Conservation (phyloP, 2,797 vertebrate genomes). For the Crypturellus tataupa region DNA sequence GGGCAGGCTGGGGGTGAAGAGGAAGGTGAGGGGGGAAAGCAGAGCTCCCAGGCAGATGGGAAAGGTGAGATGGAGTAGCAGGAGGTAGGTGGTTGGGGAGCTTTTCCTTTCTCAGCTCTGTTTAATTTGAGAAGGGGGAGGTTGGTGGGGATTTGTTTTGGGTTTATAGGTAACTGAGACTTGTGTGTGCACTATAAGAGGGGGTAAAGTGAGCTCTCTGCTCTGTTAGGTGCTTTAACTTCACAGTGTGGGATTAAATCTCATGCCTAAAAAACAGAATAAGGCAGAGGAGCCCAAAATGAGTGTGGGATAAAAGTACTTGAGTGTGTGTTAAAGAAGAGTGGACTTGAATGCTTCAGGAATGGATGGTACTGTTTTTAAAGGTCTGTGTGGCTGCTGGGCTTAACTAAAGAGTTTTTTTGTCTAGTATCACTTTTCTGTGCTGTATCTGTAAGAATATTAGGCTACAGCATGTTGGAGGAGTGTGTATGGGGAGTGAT, state of each 20-base stretch:
- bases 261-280: not conserved
- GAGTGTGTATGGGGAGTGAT: not conserved
- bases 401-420: not conserved
- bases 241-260: not conserved
- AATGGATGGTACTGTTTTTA: not conserved
- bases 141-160: constrained; percentile 5
- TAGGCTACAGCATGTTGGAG: no score
- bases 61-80: not conserved
- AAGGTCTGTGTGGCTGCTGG: not conserved
- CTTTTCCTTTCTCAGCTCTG: constrained; percentile 11
- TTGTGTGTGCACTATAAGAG: not conserved
- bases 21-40: not conserved
- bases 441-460: not conserved
- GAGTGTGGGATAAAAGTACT: not conserved
- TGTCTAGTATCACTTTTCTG: not conserved
- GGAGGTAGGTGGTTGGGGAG: not conserved
- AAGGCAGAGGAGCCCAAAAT: not conserved
- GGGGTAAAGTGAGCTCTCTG: constrained; percentile 34
- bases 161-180: constrained; percentile 13
- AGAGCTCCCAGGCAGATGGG: not conserved
- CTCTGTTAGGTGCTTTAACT: not conserved
- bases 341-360: not conserved
- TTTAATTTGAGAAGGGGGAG: constrained; percentile 40
- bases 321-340: not conserved
- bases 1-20: fast-evolving